Conservation (phyloP, 2,888 invertebrate species). For the Clitarchus hookeri region DNA sequence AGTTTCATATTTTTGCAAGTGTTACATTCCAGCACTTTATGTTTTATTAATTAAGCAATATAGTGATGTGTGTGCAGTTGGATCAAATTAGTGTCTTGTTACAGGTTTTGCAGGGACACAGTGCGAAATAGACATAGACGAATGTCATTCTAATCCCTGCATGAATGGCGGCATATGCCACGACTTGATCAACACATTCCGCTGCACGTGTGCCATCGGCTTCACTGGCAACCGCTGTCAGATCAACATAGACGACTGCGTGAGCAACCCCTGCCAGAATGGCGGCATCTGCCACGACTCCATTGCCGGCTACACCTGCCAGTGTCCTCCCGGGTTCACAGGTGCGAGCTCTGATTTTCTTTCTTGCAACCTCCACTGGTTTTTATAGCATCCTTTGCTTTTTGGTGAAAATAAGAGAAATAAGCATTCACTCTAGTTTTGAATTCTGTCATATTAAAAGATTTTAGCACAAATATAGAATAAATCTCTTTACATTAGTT, state of each 20-base stretch:
- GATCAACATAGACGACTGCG: constrained; percentile 89
- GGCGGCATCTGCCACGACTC: constrained; percentile 87
- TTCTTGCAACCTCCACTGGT: neutral
- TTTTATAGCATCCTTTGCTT: neutral
- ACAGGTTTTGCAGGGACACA: constrained; percentile 86
- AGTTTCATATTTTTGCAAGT: no score
- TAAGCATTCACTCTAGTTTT: no score
- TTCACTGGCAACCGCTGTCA: constrained; percentile 86
- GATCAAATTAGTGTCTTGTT: constrained; percentile 40
- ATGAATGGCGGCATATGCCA: constrained; percentile 84
- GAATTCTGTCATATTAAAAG: no score
- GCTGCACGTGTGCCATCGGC: constrained; percentile 84
- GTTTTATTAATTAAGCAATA: no score
- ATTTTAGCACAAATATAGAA: no score
- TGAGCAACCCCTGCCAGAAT: constrained; percentile 86
- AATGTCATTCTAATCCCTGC: constrained; percentile 86
- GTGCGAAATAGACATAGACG: constrained; percentile 89
- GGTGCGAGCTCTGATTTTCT: constrained; percentile 56
- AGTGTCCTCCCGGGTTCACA: constrained; percentile 87
- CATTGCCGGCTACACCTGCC: constrained; percentile 88
- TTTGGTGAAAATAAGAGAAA: no score
- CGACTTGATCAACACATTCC: constrained; percentile 85
- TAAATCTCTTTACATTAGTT: neutral
- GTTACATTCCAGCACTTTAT: no score
- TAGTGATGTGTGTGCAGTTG: neutral